phyloP scores from a whole-genome alignment of 2,888 invertebrate genomes.

The Esperia sulphurella region DNA sequence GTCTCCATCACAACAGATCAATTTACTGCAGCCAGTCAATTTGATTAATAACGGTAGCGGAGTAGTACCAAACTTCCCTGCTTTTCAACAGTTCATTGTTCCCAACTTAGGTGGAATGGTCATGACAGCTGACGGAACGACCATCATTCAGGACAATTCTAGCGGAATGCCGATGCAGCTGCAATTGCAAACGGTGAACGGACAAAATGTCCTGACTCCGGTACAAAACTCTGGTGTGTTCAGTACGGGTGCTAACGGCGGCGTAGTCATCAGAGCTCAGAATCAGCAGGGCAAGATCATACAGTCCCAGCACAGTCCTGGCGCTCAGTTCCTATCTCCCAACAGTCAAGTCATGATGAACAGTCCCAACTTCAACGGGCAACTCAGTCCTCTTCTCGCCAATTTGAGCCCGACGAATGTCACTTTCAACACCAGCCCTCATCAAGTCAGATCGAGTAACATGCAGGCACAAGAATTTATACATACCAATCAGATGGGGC shows the following conservation, averaged over 20 bases:
- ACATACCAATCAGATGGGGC: constrained; percentile 84
- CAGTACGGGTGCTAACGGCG: constrained; percentile 83
- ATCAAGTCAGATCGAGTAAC: constrained; percentile 69
- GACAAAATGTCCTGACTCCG: constrained; percentile 86
- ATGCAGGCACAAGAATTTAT: constrained; percentile 85
- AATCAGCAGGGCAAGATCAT: constrained; percentile 85
- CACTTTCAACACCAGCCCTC: constrained; percentile 79
- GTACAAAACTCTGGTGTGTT: constrained; percentile 83
- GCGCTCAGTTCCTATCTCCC: constrained; percentile 86
- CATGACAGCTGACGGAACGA: constrained; percentile 89
- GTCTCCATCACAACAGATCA: constrained; percentile 81
- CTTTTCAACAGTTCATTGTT: constrained; percentile 90
- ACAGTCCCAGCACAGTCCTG: constrained; percentile 83
- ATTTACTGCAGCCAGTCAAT: constrained; percentile 90
- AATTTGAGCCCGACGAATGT: constrained; percentile 86
- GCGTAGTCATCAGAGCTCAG: constrained; percentile 89
- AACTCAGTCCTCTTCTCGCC: constrained; percentile 88
- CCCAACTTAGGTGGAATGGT: constrained; percentile 91
- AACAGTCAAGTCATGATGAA: constrained; percentile 88
- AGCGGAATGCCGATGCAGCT: constrained; percentile 84
- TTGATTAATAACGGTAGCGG: constrained; percentile 84
- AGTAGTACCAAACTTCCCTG: constrained; percentile 86
- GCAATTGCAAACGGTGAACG: constrained; percentile 89
- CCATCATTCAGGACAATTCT: constrained; percentile 85
- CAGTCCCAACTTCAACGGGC: constrained; percentile 85